Conservation (phyloP, 1,140 invertebrate genomes). For the Spodoptera litura region DNA sequence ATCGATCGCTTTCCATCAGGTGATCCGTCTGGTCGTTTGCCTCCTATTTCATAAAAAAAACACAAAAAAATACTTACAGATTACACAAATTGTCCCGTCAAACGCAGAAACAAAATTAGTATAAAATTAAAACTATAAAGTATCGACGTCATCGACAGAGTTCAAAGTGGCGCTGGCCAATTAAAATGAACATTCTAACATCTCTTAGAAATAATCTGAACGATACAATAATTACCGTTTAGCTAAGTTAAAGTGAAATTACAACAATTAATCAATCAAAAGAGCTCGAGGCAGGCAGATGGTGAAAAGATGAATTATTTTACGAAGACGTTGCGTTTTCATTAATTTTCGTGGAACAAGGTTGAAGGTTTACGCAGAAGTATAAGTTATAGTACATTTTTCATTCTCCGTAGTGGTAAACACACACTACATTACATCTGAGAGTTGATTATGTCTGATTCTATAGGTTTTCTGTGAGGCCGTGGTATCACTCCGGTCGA, state of each 20-base stretch:
- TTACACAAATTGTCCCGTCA: too few species aligned
- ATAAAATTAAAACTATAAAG: too few species aligned
- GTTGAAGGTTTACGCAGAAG: background rate
- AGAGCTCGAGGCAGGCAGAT: conserved; percentile 23
- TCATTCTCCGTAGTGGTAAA: background rate
- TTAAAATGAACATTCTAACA: background rate
- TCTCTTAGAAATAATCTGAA: conserved; percentile 1
- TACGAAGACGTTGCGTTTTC: conserved; percentile 9
- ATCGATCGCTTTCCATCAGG: too few species aligned
- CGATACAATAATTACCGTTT: conserved; percentile 21
- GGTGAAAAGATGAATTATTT: conserved; percentile 41
- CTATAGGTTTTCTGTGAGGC: too few species aligned
- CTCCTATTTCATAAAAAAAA: too few species aligned
- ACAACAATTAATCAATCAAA: conserved; percentile 43
- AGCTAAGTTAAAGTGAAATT: conserved; percentile 14
- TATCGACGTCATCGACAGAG: too few species aligned
- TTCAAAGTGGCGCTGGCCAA: background rate
- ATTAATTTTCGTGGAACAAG: conserved; percentile 26
- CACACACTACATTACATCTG: too few species aligned
- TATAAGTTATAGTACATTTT: background rate
- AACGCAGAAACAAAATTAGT: too few species aligned
- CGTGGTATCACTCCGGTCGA: too few species aligned
- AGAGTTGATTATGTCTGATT: too few species aligned
- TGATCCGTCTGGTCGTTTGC: too few species aligned
- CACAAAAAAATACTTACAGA: too few species aligned